A percentile compares a stretch with the other conserved stretches of the same genome.
Conservation (phyloP, 2,888 invertebrate genomes). For the Horisme vitalbata region DNA sequence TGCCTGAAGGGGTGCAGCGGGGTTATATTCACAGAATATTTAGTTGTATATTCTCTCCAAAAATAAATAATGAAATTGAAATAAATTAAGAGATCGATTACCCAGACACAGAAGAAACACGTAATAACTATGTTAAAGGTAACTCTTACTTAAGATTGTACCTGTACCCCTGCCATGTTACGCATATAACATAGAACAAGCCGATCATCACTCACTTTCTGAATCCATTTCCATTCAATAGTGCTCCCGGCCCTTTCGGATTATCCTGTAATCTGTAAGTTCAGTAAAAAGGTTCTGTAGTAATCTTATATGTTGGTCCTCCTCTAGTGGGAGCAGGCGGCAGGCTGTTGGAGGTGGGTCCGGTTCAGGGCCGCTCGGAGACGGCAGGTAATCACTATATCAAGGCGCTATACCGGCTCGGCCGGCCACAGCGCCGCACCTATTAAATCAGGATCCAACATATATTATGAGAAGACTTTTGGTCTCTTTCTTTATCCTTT, state of each 20-base stretch:
- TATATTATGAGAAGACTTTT: neutral
- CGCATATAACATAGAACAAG: neutral
- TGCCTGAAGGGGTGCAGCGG: too few species aligned
- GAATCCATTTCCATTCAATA: constrained; percentile 3
- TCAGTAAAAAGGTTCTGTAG: constrained; percentile 10
- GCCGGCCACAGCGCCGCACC: constrained; percentile 1
- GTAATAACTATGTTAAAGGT: too few species aligned
- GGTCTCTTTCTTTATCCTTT: too few species aligned
- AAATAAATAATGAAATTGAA: too few species aligned
- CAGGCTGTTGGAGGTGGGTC: constrained; percentile 26
- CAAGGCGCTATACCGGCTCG: constrained; percentile 1
- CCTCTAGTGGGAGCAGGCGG: constrained; percentile 14
- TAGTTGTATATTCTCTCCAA: too few species aligned
- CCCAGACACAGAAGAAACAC: too few species aligned
- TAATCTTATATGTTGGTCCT: constrained; percentile 19
- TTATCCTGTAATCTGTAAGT: constrained; percentile 10
- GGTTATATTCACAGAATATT: too few species aligned
- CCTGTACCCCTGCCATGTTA: neutral
- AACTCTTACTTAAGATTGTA: too few species aligned
- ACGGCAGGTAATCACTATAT: constrained; percentile 23
- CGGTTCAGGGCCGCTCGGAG: constrained; percentile 16
- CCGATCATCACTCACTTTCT: neutral
- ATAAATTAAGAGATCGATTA: too few species aligned
- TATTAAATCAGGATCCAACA: neutral
- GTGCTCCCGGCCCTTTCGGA: neutral